Percentiles rank a stretch among this genome's conserved stretches.
These are phyloP conservation scores for Eupeodes latifasciatus DNA, from an alignment of 2,888 invertebrate genomes.

Conservation along the genomic window DNA sequence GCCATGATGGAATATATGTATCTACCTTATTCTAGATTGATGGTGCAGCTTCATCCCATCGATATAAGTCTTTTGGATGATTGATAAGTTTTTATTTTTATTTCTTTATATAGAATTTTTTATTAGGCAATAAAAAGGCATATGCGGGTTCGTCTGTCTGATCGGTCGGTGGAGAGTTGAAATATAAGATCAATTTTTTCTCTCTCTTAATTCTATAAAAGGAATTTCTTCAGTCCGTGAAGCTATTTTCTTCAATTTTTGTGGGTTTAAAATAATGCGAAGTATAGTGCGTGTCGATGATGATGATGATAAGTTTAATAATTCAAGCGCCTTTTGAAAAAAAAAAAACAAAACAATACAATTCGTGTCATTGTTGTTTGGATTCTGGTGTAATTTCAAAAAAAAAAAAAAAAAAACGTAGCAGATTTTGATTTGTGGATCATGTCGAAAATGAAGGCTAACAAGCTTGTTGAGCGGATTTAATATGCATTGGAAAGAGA, in stretches of 20 bases:
- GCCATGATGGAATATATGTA: background rate
- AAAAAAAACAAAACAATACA: constrained; percentile 1
- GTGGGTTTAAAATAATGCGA: constrained; percentile 23
- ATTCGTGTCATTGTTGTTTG: constrained; percentile 62
- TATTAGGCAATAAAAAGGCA: constrained; percentile 35
- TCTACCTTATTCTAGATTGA: background rate
- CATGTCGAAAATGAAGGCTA: constrained; percentile 46
- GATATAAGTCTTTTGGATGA: constrained; percentile 34
- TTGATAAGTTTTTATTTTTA: constrained; percentile 68
- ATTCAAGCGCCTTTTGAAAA: constrained; percentile 49
- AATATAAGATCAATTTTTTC: constrained; percentile 54
- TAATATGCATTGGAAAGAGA: constrained; percentile 7
- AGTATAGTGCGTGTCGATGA: constrained; percentile 33
- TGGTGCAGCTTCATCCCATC: constrained; percentile 31
- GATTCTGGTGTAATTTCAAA: constrained; percentile 31
- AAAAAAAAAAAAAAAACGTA: background rate
- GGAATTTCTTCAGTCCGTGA: constrained; percentile 46
- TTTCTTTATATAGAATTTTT: constrained; percentile 39
- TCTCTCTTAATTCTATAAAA: constrained; percentile 44
- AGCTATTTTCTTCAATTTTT: constrained; percentile 20
- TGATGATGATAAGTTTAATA: constrained; percentile 36
- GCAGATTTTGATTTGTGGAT: constrained; percentile 54
- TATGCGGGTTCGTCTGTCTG: constrained; percentile 55
- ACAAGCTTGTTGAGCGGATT: constrained; percentile 40
- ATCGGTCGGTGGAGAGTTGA: constrained; percentile 18